Percentiles rank a stretch among this genome's conserved stretches.
phyloP scores from a whole-genome alignment of 2,797 vertebrate genomes.

The Tadarida brasiliensis region DNA sequence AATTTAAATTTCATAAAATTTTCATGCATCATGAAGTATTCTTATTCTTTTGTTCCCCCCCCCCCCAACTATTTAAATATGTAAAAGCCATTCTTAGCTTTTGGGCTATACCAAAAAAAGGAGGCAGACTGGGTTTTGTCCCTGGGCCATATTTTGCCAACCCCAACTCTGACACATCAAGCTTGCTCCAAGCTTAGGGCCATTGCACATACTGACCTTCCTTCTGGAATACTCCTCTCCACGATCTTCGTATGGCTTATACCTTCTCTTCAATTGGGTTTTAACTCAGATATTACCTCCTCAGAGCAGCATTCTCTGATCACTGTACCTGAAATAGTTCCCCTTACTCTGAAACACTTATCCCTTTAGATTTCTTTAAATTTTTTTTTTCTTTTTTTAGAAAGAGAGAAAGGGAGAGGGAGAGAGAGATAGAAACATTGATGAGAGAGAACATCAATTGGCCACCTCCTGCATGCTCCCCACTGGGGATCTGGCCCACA shows the following conservation, averaged over 20 bases:
- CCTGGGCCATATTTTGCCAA: background rate
- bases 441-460: no score
- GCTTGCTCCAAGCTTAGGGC: background rate
- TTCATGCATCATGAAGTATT: slow-evolving; percentile 23
- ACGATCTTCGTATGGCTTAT: background rate
- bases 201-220: background rate
- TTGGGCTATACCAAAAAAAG: background rate
- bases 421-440: no score
- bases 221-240: background rate
- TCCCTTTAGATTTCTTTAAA: background rate
- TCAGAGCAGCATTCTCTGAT: background rate
- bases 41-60: background rate
- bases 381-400: no score
- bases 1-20: slow-evolving; percentile 54
- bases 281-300: slow-evolving; percentile 31
- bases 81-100: slow-evolving; percentile 47
- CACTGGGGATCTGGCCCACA: no score
- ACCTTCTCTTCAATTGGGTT: background rate
- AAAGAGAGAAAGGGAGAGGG: no score
- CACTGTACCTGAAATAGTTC: background rate
- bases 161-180: background rate
- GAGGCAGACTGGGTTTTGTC: background rate
- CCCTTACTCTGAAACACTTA: background rate
- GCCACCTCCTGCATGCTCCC: no score
- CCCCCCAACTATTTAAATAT: slow-evolving; percentile 53